Evolutionary conservation across 2,797 vertebrate species (phyloP).

Genomic region (Prunella strophiata): DNA sequence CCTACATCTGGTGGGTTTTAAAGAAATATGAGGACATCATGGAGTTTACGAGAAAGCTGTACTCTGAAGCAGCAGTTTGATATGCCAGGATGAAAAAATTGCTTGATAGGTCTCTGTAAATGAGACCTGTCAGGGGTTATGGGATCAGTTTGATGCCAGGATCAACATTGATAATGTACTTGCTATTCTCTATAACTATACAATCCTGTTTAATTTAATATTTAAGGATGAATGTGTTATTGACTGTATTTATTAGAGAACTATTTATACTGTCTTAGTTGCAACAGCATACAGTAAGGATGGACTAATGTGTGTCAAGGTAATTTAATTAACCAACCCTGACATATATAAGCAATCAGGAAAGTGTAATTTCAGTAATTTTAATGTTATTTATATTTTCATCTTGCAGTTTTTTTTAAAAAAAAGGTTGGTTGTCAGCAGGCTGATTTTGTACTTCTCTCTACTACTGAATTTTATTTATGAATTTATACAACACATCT

Average conservation of each 20-base stretch:
- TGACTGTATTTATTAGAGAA: slow-evolving; percentile 16
- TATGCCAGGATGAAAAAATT: neutral
- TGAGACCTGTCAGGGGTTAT: neutral
- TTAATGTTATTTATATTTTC: neutral
- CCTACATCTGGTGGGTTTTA: neutral
- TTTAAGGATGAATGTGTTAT: neutral
- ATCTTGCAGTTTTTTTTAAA: neutral
- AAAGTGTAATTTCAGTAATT: neutral
- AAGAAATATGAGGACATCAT: neutral
- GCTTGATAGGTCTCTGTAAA: neutral
- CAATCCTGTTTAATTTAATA: neutral
- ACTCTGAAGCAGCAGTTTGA: neutral
- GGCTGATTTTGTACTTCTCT: neutral
- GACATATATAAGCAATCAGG: neutral
- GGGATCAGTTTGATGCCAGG: neutral
- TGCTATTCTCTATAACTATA: neutral
- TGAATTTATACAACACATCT: neutral
- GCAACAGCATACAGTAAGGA: neutral
- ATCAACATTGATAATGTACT: neutral
- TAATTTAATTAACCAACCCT: neutral
- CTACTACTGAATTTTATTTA: neutral
- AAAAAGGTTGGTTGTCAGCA: neutral
- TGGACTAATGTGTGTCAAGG: rapidly evolving
- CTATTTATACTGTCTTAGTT: slow-evolving; percentile 21
- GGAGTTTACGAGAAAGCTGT: rapidly evolving